Evolutionary conservation across 2,797 vertebrate genomes (phyloP).

Genomic region (Champsocephalus esox): DNA sequence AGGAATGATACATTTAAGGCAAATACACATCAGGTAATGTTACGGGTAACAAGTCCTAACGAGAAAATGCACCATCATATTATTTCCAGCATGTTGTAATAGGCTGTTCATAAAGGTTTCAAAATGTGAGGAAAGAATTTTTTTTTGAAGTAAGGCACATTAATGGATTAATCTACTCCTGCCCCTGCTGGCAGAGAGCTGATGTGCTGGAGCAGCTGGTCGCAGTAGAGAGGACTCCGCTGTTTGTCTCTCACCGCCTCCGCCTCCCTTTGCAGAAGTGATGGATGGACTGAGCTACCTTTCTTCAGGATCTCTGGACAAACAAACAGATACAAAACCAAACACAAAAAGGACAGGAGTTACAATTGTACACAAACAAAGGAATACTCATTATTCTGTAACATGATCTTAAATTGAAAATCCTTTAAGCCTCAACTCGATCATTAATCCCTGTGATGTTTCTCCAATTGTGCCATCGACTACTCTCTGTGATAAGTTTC

Average conservation of each 20-base stretch:
- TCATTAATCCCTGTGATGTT: too few relatives aligned
- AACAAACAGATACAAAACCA: background rate
- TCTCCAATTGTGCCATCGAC: too few relatives aligned
- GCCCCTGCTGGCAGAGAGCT: constrained; percentile 53
- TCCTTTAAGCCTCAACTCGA: background rate
- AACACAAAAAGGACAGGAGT: background rate
- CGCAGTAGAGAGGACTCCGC: constrained; percentile 83
- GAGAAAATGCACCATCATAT: background rate
- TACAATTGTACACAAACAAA: too few relatives aligned
- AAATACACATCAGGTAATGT: background rate
- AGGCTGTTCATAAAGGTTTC: background rate
- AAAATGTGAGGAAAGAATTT: background rate
- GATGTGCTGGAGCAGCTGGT: constrained; percentile 89
- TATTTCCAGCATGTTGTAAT: background rate
- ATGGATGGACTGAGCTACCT: constrained; percentile 84
- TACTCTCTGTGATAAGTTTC: too few relatives aligned
- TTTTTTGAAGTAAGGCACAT: background rate
- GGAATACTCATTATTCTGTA: background rate
- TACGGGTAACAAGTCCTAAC: background rate
- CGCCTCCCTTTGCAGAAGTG: constrained; percentile 83
- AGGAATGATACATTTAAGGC: constrained; percentile 2
- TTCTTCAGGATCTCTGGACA: constrained; percentile 89
- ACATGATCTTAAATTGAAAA: background rate
- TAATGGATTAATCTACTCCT: background rate
- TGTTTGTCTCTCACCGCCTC: constrained; percentile 89